A percentile compares a stretch with the other conserved stretches of the same genome.
Evolutionary conservation across 2,888 invertebrate species (phyloP).

Genomic region (Saturnia pavonia): DNA sequence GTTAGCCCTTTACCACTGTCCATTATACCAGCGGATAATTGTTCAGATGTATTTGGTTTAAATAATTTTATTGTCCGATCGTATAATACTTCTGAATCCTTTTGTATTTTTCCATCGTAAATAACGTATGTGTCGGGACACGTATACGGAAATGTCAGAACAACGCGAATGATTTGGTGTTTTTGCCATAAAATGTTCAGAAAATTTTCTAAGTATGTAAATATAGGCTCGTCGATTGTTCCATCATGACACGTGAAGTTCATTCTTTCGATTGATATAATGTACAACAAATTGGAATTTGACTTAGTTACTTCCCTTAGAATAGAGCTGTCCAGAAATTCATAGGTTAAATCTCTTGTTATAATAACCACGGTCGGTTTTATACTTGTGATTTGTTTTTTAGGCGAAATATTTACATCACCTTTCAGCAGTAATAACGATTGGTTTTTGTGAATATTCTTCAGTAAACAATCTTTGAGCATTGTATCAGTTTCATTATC

Average conservation of each 20-base stretch:
- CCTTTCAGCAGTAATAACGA: slow-evolving; percentile 23
- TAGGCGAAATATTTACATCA: slow-evolving; percentile 13
- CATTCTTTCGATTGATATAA: slow-evolving; percentile 38
- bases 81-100: slow-evolving; percentile 31
- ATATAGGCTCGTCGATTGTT: slow-evolving; percentile 31
- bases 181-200: slow-evolving; percentile 51
- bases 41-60: slow-evolving; percentile 25
- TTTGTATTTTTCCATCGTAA: slow-evolving; percentile 39
- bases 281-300: slow-evolving; percentile 35
- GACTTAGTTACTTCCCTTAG: slow-evolving; percentile 28
- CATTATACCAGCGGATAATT: slow-evolving; percentile 26
- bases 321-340: slow-evolving; percentile 29
- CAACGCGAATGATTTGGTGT: slow-evolving; percentile 36
- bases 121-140: slow-evolving; percentile 43
- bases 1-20: slow-evolving; percentile 33
- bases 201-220: slow-evolving; percentile 35
- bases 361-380: slow-evolving; percentile 37
- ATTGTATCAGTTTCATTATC: slow-evolving; percentile 21
- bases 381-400: slow-evolving; percentile 20
- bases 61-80: slow-evolving; percentile 47
- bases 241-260: slow-evolving; percentile 23
- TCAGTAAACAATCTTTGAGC: slow-evolving; percentile 26
- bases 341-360: slow-evolving; percentile 30
- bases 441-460: slow-evolving; percentile 11
- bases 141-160: slow-evolving; percentile 44